Conservation (phyloP, 2,113 vertebrate species). For the Nerophis ophidion region DNA sequence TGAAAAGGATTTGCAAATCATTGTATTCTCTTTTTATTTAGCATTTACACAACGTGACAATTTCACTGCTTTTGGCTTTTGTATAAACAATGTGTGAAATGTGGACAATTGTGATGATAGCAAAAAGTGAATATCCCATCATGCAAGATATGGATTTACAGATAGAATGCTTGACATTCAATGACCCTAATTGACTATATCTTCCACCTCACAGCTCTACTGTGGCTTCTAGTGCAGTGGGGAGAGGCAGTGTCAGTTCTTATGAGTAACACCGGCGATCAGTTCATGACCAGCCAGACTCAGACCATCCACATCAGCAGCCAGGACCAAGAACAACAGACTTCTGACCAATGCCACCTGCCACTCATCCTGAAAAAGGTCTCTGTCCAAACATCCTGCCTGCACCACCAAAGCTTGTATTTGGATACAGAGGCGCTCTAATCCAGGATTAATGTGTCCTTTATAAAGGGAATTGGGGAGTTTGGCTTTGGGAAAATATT, state of each 20-base stretch:
- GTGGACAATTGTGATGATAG: too few relatives aligned
- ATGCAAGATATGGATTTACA: too few relatives aligned
- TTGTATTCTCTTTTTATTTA: too few relatives aligned
- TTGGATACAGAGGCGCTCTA: conserved; percentile 51
- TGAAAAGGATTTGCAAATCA: too few relatives aligned
- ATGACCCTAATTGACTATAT: conserved; percentile 6
- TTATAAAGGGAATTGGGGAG: conserved; percentile 46
- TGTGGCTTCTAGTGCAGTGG: conserved; percentile 82
- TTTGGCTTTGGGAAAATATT: conserved; percentile 57
- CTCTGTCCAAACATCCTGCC: conserved; percentile 64
- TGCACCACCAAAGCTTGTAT: conserved; percentile 36
- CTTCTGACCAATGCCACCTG: conserved; percentile 65
- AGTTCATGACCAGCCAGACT: conserved; percentile 44
- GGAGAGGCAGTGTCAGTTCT: conserved; percentile 79
- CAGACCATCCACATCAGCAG: conserved; percentile 35
- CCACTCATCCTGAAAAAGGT: conserved; percentile 94
- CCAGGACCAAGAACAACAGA: conserved; percentile 61
- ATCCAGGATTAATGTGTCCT: conserved; percentile 59
- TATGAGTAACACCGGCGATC: conserved; percentile 73
- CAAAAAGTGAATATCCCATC: too few relatives aligned
- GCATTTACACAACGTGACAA: too few relatives aligned
- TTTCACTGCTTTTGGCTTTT: too few relatives aligned
- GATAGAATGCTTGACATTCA: not conserved
- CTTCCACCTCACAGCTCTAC: conserved; percentile 69
- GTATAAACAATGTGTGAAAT: too few relatives aligned